phyloP scores from a whole-genome alignment of 2,888 invertebrate genomes.

The Patella depressa region DNA sequence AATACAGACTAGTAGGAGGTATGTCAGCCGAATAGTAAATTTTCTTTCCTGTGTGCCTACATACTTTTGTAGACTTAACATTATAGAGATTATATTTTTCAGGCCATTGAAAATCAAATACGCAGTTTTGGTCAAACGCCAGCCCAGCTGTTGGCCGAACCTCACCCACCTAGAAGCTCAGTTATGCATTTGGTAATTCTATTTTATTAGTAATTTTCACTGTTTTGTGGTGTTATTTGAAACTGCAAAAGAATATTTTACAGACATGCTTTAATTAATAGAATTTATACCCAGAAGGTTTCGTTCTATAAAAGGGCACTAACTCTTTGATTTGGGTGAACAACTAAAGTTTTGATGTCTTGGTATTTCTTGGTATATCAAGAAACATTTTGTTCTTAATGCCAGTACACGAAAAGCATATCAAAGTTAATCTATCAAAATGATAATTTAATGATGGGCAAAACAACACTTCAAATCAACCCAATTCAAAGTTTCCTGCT shows the following conservation, averaged over 20 bases:
- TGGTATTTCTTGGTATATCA: no score
- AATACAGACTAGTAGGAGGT: background rate
- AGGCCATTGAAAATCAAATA: constrained; percentile 80
- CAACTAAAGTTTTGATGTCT: no score
- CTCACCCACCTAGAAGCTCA: constrained; percentile 96
- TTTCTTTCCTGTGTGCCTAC: no score
- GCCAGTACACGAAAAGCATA: no score
- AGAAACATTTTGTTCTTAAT: no score
- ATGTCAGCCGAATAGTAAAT: background rate
- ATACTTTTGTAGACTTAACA: background rate
- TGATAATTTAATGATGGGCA: no score
- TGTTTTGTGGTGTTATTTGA: no score
- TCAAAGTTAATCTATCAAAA: no score
- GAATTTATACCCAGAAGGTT: background rate
- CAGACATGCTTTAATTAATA: background rate
- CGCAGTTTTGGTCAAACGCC: constrained; percentile 99
- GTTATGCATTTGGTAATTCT: constrained; percentile 88
- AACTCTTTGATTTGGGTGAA: no score
- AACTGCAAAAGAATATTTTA: background rate
- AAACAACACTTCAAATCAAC: no score
- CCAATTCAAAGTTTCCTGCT: no score
- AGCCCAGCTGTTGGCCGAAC: constrained; percentile 96
- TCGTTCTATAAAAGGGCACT: background rate
- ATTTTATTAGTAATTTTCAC: background rate
- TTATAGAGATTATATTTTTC: constrained; percentile 19